Evolutionary conservation across 2,113 vertebrate species (phyloP), one percentile per base, ranked within the genome.

Genomic region (Tetraodon nigroviridis): DNA sequence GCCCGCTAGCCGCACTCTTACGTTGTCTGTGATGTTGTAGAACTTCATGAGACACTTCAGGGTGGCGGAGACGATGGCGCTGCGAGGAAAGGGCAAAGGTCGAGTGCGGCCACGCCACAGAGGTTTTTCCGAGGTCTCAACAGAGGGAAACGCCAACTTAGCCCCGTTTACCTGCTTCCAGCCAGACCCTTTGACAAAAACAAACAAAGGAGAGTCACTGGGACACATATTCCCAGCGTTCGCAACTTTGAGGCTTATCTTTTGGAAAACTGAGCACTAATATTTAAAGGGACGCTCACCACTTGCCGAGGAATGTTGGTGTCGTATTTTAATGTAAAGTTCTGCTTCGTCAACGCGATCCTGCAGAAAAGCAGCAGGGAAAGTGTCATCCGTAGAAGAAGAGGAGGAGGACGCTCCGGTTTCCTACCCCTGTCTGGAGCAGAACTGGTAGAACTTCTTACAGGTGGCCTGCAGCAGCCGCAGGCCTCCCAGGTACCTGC

Each of bases 401-500:
- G n/a, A n/a, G n/a, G n/a, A n/a, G n/a, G n/a, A n/a, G n/a, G n/a
- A n/a, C n/a, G n/a, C n/a, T n/a, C n/a, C n/a, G n/a, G n/a, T 5
- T 12, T 15, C 8, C 7, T 72, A 93, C 92, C 92, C 91, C 76
- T 91, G 84, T 73, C 89, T 89, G 60, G 89, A 91, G 80, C 92
- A 93, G 72, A 91, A 92, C 73, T 93, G 91, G 75, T 92, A 92
- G 73, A 93, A 93, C 84, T 92, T 92, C 76, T 93, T 93, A 57
- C 92, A 93, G 1, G 92, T 92, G 0, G 92, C 92, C 80, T 93
- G 92, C 20, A 93, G 80, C 29, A 93, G 78, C 37, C 92, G 81
- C 19, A 93, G 86, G 27, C 92, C 92, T 57, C 92, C 92, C 55
- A 92, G 70, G 61, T 93, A 93, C 21, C 92, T 93, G 51, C 51